Evolutionary conservation across 23 tunicate genomes (phyloP), one percentile per base, ranked within the genome.

Genomic region (Halocynthia aurantium): DNA sequence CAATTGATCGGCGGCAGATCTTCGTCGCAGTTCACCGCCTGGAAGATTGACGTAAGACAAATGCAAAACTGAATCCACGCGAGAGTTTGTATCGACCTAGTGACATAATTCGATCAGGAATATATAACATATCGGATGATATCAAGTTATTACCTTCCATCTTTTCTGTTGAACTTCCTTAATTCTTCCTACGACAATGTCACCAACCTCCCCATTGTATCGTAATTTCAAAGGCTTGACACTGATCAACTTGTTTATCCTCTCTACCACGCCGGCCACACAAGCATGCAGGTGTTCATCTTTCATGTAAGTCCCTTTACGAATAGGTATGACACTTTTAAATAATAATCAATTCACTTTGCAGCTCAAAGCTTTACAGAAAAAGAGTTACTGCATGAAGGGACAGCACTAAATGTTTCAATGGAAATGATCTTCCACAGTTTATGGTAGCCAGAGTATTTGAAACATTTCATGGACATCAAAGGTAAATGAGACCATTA

Each of bases 131-230:
- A 0, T 5, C 2, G 69, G 57, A 61, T 15, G 18, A 52, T 51
- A 62, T 13, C 10, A 12, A 57, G 55, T 55, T 75, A 13, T 62
- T 60, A 86, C 93, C 83, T 95, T 95, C 99, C 99, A 95, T 67
- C 90, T 76, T 76, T 95, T 95, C 60, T 95, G 99, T 78, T 95
- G 99, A 50, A 95, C 96, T 57, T 95, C 99, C 55, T 89, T 95
- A 40, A 95, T 73, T 55, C 99, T 81, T 55, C 99, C 99, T 6
- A 95, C 99, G 52, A 95, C 83, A 55, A 95, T 77, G 64, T 95
- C 99, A 18, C 99, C 99, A 44, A 95, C 99, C 74, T 95, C 99
- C 0, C 99, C 99, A 77, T 84, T 88, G 52, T 77, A 77, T 22
- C 82, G 73, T 19, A 56, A 71, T 73, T 95, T 95, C 15, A 91